phyloP scores from a whole-genome alignment of 1,140 invertebrate species.

The Mercenaria mercenaria region DNA sequence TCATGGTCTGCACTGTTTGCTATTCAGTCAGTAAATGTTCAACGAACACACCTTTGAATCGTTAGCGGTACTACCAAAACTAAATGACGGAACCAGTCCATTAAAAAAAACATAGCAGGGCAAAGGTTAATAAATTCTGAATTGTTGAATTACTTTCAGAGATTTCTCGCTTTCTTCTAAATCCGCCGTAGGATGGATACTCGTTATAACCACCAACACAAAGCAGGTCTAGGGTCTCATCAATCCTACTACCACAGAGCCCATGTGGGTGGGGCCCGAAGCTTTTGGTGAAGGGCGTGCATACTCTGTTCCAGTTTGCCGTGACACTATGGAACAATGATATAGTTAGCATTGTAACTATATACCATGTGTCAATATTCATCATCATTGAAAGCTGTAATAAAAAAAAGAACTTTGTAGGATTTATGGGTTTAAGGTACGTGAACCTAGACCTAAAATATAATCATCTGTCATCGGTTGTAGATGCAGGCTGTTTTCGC shows the following conservation, averaged over 20 bases:
- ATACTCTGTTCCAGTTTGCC: conserved; percentile 28
- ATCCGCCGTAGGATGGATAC: not conserved
- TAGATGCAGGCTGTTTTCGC: too few relatives aligned
- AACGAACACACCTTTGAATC: too few relatives aligned
- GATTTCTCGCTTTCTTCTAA: conserved; percentile 1
- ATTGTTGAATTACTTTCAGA: not conserved
- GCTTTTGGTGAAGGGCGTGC: conserved; percentile 29
- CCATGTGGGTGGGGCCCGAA: not conserved
- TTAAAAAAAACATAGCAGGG: too few relatives aligned
- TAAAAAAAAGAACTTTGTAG: not conserved
- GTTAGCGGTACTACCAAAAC: too few relatives aligned
- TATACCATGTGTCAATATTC: not conserved
- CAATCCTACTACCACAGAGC: conserved; percentile 25
- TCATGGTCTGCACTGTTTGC: too few relatives aligned
- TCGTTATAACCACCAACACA: conserved; percentile 29
- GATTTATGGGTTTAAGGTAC: too few relatives aligned
- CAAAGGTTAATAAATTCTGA: too few relatives aligned
- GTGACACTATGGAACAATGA: not conserved
- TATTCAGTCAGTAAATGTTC: too few relatives aligned
- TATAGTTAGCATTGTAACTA: not conserved
- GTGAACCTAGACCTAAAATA: too few relatives aligned
- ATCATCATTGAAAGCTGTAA: not conserved
- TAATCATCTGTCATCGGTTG: too few relatives aligned
- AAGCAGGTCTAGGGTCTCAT: conserved; percentile 23
- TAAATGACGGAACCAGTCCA: too few relatives aligned